Evolutionary conservation across 53 echinoderm and acorn worm genomes (phyloP).

Genomic region (Hippasteria phrygiana): DNA sequence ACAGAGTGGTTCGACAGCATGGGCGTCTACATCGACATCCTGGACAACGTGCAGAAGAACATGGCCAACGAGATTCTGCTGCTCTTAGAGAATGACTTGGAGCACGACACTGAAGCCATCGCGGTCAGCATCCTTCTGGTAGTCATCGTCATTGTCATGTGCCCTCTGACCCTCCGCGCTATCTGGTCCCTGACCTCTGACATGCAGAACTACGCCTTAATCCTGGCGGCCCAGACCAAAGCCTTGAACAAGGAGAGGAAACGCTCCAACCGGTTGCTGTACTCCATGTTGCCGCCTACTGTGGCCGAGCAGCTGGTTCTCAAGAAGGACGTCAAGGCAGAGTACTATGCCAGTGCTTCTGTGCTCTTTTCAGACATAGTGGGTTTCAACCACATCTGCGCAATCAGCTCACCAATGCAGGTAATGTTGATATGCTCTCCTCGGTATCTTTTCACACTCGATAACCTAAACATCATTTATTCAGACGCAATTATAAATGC

Average conservation of each 20-base stretch:
- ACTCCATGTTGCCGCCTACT: slow-evolving; percentile 79
- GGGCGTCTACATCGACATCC: slow-evolving; percentile 84
- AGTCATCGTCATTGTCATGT: slow-evolving; percentile 82
- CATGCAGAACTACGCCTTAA: slow-evolving; percentile 81
- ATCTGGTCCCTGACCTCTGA: slow-evolving; percentile 87
- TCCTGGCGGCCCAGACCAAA: slow-evolving; percentile 85
- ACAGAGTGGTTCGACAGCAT: slow-evolving; percentile 88
- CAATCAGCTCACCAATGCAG: slow-evolving; percentile 78
- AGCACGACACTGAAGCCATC: slow-evolving; percentile 79
- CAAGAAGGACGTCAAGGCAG: slow-evolving; percentile 72
- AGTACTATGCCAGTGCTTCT: slow-evolving; percentile 79
- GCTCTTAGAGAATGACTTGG: slow-evolving; percentile 74
- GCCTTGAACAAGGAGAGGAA: slow-evolving; percentile 87
- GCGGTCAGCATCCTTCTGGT: slow-evolving; percentile 84
- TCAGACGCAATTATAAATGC: no score
- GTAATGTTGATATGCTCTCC: slow-evolving; percentile 20
- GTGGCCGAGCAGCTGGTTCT: slow-evolving; percentile 75
- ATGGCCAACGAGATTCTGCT: slow-evolving; percentile 85
- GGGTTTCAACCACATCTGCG: slow-evolving; percentile 77
- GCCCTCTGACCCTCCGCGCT: slow-evolving; percentile 79
- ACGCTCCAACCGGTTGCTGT: slow-evolving; percentile 72
- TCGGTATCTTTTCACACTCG: no score
- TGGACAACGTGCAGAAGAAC: slow-evolving; percentile 83
- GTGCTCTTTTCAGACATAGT: slow-evolving; percentile 86
- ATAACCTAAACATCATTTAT: no score